Base-by-base conservation (phyloP, 1,140 invertebrate species). In the Saxidomus purpurata region DNA sequence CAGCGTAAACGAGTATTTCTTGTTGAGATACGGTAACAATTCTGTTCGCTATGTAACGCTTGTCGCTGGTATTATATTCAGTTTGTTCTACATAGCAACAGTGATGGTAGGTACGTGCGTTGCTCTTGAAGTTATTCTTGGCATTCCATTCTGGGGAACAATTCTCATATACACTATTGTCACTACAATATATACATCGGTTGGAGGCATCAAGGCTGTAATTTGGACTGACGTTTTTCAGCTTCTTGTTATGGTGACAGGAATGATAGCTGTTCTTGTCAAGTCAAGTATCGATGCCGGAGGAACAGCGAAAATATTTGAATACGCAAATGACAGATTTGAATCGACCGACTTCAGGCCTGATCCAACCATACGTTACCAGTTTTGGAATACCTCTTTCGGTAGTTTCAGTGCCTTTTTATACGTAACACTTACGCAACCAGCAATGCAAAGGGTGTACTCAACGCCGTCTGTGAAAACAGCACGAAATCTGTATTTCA, bases 1-100 rank as follows among this genome's bases (percentile, higher is more conserved):
- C 1, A 98, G 98, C 94, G 98, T 97, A 79, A 99, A 98, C 95
- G 98, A 99, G 52, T 85, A 85, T 74, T 40, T 71, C 22, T 8
- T 17, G 9, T 9, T 85, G 17, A 36, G 82, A 31, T 85, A 49
- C 67, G 82, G 67, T 3, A 74, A 69, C 67, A 85, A 85, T 74
- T 19, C 34, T 31, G 22, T 85, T 13, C 11, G 82, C 0, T 74
- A 71, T n/a, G 11, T 74, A 3, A 74, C 63, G 9, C 17, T 61
- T 36, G 8, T 31, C 13, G 38, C 31, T 55, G 80, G 80, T 6
- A 67, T 67, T n/a, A 25, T 82, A 13, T 82, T 61, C 38, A 49
- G 34, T 55, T 17, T 82, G 11, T 82, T 82, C 31, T 82, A 82
- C 28, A 82, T 82, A 59, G 80, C 49, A 9, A 67, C n/a, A 19